These are phyloP conservation scores for Hirtodrosophila duncani DNA, from an alignment of 2,888 invertebrate genomes.

Conservation along the genomic window DNA sequence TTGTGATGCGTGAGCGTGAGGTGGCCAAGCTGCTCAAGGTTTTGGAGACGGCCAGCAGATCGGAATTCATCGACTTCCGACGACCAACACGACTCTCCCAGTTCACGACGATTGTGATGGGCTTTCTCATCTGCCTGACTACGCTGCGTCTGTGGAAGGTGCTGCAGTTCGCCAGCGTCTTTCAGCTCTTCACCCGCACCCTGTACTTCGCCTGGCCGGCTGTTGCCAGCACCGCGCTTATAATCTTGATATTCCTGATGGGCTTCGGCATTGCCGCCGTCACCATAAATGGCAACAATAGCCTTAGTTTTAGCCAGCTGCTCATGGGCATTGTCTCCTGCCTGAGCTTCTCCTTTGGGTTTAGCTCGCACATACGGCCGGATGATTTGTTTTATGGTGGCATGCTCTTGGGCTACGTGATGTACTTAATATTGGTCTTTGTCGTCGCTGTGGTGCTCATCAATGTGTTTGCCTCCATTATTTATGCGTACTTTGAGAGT, in stretches of 20 bases:
- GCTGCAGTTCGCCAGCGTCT: slow-evolving; percentile 70
- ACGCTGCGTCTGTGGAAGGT: slow-evolving; percentile 76
- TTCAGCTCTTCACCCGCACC: slow-evolving; percentile 67
- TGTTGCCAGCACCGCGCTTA: slow-evolving; percentile 45
- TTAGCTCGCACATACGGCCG: slow-evolving; percentile 35
- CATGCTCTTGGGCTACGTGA: slow-evolving; percentile 51
- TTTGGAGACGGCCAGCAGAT: slow-evolving; percentile 53
- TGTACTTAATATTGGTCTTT: slow-evolving; percentile 63
- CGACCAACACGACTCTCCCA: slow-evolving; percentile 51
- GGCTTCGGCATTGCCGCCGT: slow-evolving; percentile 57
- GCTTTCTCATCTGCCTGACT: slow-evolving; percentile 66
- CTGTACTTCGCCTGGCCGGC: slow-evolving; percentile 50
- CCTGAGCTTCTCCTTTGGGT: slow-evolving; percentile 69
- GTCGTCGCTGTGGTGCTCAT: slow-evolving; percentile 63
- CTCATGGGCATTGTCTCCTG: slow-evolving; percentile 54
- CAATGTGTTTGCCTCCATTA: slow-evolving; percentile 70
- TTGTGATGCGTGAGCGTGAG: slow-evolving; percentile 41
- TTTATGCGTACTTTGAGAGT: slow-evolving; percentile 64
- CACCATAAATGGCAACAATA: slow-evolving; percentile 71
- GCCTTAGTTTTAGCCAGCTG: slow-evolving; percentile 44
- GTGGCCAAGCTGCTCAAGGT: slow-evolving; percentile 41
- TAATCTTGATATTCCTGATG: slow-evolving; percentile 57
- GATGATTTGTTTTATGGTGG: slow-evolving; percentile 64
- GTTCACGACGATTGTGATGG: slow-evolving; percentile 43
- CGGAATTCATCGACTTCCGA: slow-evolving; percentile 70